phyloP scores from a whole-genome alignment of 2,888 invertebrate genomes.

The Megaustenia siamemsis region DNA sequence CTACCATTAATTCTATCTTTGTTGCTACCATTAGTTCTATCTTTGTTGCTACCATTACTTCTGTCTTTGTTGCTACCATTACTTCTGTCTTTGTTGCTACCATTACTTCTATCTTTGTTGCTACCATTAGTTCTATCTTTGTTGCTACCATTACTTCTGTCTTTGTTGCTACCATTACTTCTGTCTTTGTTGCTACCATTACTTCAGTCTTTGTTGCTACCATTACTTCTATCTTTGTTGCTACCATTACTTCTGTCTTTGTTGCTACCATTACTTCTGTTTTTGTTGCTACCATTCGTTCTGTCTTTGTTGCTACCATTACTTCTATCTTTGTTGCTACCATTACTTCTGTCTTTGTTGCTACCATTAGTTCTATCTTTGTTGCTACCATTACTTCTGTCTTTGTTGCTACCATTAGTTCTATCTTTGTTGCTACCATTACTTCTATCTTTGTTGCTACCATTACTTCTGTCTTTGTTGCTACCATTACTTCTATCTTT shows the following conservation, averaged over 20 bases:
- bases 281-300: too few relatives aligned
- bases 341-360: too few relatives aligned
- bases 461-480: too few relatives aligned
- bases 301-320: too few relatives aligned
- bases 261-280: too few relatives aligned
- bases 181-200: conserved; percentile 23
- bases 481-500: too few relatives aligned
- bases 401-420: too few relatives aligned
- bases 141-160: neutral
- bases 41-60: neutral
- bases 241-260: neutral
- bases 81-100: neutral
- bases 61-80: neutral
- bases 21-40: neutral
- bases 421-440: too few relatives aligned
- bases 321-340: too few relatives aligned
- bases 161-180: neutral
- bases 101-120: neutral
- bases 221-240: neutral
- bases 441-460: too few relatives aligned
- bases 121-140: neutral
- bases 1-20: neutral
- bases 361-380: too few relatives aligned
- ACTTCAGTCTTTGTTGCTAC: conserved; percentile 24
- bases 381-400: too few relatives aligned